These are phyloP conservation scores for Amphiura filiformis DNA, from an alignment of 35 echinoderm and acorn worm species.

Conservation along the genomic window DNA sequence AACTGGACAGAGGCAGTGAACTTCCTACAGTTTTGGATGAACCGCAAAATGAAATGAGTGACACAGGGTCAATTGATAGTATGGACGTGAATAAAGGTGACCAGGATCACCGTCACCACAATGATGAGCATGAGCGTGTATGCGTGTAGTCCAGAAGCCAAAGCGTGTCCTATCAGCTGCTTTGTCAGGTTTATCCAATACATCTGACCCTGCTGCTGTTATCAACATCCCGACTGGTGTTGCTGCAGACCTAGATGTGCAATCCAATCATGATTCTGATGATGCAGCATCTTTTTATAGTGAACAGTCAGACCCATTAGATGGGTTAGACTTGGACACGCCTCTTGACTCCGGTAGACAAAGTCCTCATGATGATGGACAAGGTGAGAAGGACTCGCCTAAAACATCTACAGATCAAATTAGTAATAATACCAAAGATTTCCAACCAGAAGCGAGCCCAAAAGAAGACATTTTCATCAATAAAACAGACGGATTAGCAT, in stretches of 20 bases:
- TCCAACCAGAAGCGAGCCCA: background rate
- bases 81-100: slow-evolving; percentile 62
- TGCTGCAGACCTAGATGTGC: slow-evolving; percentile 41
- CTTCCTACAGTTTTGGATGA: background rate
- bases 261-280: slow-evolving; percentile 60
- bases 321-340: background rate
- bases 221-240: slow-evolving; percentile 76
- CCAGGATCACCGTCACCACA: slow-evolving; percentile 11
- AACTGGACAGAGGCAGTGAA: background rate
- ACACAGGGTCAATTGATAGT: slow-evolving; percentile 12
- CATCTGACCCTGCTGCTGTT: slow-evolving; percentile 20
- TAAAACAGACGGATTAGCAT: slow-evolving; percentile 54
- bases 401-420: background rate
- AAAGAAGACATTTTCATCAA: slow-evolving; percentile 66
- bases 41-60: no score
- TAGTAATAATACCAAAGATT: no score
- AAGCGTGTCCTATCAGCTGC: slow-evolving; percentile 68
- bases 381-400: background rate
- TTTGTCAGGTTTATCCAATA: slow-evolving; percentile 45
- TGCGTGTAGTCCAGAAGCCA: slow-evolving; percentile 79
- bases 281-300: slow-evolving; percentile 36
- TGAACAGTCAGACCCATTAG: background rate
- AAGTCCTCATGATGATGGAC: no score
- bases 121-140: slow-evolving; percentile 52
- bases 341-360: background rate